Base-by-base conservation (phyloP, 2,113 vertebrate species). In the Steatornis caripensis region DNA sequence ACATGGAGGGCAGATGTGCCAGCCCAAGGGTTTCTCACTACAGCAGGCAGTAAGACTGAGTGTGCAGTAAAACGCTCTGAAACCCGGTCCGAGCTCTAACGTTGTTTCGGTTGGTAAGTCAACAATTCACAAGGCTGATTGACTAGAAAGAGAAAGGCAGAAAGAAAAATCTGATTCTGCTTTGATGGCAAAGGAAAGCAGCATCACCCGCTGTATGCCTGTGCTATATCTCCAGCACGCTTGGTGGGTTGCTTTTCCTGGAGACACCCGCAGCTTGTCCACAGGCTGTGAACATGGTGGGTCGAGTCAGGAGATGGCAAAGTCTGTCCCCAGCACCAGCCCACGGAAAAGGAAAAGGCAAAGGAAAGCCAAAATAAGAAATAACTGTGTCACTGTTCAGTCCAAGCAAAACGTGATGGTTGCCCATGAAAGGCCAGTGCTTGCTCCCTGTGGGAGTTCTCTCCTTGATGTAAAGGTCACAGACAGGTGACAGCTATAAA, bases 371-470 rank as follows among this genome's bases (percentile, higher is more conserved):
- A 84, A 78, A 89, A 43, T 23, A 51, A 84, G n/a, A 58, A 85
- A 48, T 15, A 79, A 8, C 32, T 49, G 32, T 48, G 36, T 24
- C 13, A 29, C 9, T 55, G 23, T 23, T 55, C 39, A 21, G 23
- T 11, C 10, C 27, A 70, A 82, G 29, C 5, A 19, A 77, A 41
- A n/a, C n/a, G n/a, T n/a, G n/a, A n/a, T n/a, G 13, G 7, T 14
- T 72, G 12, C 24, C 29, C 3, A 0, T 26, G 32, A 49, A 72
- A 30, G 10, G 22, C 20, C 49, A 74, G 39, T 19, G 30, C 15
- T 34, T 1, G 0, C 12, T 69, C 6, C 2, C 22, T 2, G 0
- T 16, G 26, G 13, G 12, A 55, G 6, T n/a, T 32, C 45, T 84
- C 26, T 81, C 29, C 30, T 37, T 51, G 29, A 10, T 23, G 16